phyloP scores from a whole-genome alignment of 2,113 vertebrate species.

The Mus musculus region GRCm39 chr7:43853001-43853500 shows the following conservation, averaged over 20 bases:
- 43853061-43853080: conserved; percentile 71
- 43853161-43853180: background rate
- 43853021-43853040: conserved; percentile 47
- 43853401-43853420: background rate
- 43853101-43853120: conserved; percentile 59
- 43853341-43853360: background rate
- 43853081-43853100: conserved; percentile 70
- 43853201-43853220: background rate
- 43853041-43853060: background rate
- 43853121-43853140: background rate
- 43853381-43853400: background rate
- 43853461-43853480: background rate
- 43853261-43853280: too few relatives aligned
- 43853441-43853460: background rate
- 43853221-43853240: background rate
- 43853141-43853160: background rate
- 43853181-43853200: background rate
- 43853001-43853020: conserved; percentile 55
- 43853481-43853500: background rate
- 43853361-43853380: background rate
- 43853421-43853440: background rate
- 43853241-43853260: background rate
- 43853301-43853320: background rate
- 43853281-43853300: background rate
- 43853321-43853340: background rate